phyloP scores from a whole-genome alignment of 1,140 invertebrate genomes.

The Lepidostoma basale region DNA sequence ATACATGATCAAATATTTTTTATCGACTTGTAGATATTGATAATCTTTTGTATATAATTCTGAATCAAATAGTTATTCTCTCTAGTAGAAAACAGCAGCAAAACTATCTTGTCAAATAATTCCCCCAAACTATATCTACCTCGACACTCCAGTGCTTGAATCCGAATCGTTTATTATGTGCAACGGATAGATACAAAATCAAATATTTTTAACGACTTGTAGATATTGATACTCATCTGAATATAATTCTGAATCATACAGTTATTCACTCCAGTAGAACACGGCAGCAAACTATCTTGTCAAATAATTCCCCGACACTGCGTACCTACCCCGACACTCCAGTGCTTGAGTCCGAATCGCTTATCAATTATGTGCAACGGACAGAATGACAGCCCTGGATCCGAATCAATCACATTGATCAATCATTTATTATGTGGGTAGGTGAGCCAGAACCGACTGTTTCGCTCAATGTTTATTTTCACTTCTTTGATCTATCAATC shows the following conservation, averaged over 20 bases:
- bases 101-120: too few relatives aligned
- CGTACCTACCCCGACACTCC: neutral
- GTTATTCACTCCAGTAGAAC: too few relatives aligned
- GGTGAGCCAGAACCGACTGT: conserved; percentile 20
- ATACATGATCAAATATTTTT: too few relatives aligned
- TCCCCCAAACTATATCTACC: neutral
- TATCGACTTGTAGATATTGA: too few relatives aligned
- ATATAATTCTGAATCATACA: too few relatives aligned
- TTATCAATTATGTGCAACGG: conserved; percentile 44
- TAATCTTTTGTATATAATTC: too few relatives aligned
- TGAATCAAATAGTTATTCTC: too few relatives aligned
- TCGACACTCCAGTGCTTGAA: conserved; percentile 9
- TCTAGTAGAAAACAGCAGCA: too few relatives aligned
- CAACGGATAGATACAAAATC: conserved; percentile 34
- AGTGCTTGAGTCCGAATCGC: conserved; percentile 33
- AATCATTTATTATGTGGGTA: conserved; percentile 41
- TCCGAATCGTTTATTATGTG: conserved; percentile 44
- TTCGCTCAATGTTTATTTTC: conserved; percentile 43
- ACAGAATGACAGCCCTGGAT: conserved; percentile 42
- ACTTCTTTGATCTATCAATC: conserved; percentile 41
- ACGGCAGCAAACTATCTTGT: too few relatives aligned
- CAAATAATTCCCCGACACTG: neutral
- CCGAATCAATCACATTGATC: conserved; percentile 46
- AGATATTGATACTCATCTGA: too few relatives aligned
- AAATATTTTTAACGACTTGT: too few relatives aligned